Evolutionary conservation across 2,113 vertebrate species (phyloP), one percentile per base, ranked within the genome.

Genomic region (Oreotragus oreotragus): DNA sequence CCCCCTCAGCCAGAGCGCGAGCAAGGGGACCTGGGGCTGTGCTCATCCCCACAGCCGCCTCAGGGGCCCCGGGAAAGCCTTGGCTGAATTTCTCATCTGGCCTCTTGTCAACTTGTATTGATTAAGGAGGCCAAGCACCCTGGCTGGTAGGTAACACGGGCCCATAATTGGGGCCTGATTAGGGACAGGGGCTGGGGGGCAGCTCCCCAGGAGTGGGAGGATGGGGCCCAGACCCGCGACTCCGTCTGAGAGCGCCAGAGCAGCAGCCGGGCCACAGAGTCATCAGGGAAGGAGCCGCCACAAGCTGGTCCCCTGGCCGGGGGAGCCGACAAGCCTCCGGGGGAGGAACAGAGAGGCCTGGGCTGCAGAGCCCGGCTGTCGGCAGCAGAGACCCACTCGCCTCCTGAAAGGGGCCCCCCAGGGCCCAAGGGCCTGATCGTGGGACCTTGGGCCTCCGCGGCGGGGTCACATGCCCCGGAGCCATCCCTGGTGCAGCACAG

Each of bases 381-480:
- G 5, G 1, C 28, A 16, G 76, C 0, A 7, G 27, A 15, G 7
- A 4, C 8, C 2, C 5, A 0, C 3, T 1, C 0, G 1, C 1
- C 73, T 57, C 16, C 4, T 0, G 30, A 23, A 17, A 15, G 57
- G 17, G 49, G 13, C 4, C 5, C 4, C 27, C 70, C 0, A 2
- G 62, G 11, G 86, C 13, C 25, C 0, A 8, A 11, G 27, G 23
- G 16, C 58, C 36, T 9, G 36, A 23, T 16, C 11, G 0, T 0
- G 7, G 70, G 60, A 27, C 33, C 6, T 51, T 30, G 27, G 51
- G 1, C 15, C 49, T 30, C 27, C 12, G 10, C 5, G 2, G 23
- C 36, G 7, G 27, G 9, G 36, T 15, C 15, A 3, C 0, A 0
- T 1, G 12, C 7, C 33, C 13, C 0, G 4, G 25, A 28, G 2